These are phyloP conservation scores for Drosophila oshimai DNA, from an alignment of 1,140 invertebrate species.

Conservation along the genomic window DNA sequence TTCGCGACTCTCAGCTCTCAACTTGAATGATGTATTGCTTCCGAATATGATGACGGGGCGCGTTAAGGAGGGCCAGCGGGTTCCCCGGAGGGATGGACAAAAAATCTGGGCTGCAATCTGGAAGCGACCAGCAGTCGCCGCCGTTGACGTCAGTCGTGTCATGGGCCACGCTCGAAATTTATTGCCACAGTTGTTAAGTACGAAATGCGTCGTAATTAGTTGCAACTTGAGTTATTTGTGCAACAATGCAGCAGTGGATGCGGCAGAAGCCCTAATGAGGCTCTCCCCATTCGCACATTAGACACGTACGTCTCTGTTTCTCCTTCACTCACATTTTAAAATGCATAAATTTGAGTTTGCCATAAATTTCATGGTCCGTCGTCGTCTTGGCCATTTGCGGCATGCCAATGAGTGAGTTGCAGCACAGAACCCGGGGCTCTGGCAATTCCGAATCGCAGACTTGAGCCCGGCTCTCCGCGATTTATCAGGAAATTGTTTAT, in stretches of 20 bases:
- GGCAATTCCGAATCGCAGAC: conserved; percentile 9
- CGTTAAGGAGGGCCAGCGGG: conserved; percentile 51
- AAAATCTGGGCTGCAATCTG: conserved; percentile 53
- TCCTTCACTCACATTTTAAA: conserved; percentile 67
- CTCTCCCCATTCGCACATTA: conserved; percentile 67
- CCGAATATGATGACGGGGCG: conserved; percentile 80
- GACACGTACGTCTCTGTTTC: conserved; percentile 66
- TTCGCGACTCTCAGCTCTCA: conserved; percentile 7
- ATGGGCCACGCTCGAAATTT: conserved; percentile 75
- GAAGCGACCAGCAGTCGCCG: conserved; percentile 36
- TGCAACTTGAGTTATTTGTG: conserved; percentile 81
- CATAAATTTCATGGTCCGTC: conserved; percentile 65
- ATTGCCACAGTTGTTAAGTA: conserved; percentile 78
- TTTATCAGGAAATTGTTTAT: conserved; percentile 81
- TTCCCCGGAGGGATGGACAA: conserved; percentile 2
- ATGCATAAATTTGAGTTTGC: conserved; percentile 64
- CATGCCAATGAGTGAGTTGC: conserved; percentile 65
- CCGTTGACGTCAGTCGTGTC: conserved; percentile 67
- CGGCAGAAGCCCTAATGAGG: conserved; percentile 46
- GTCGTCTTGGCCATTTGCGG: conserved; percentile 38
- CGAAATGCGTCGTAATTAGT: conserved; percentile 80
- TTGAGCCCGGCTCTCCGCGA: conserved; percentile 26
- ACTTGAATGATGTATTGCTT: conserved; percentile 76
- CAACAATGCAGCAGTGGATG: conserved; percentile 58
- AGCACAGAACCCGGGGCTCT: not conserved